Base-by-base conservation (phyloP, 2,113 vertebrate species). In the Petaurus breviceps region DNA sequence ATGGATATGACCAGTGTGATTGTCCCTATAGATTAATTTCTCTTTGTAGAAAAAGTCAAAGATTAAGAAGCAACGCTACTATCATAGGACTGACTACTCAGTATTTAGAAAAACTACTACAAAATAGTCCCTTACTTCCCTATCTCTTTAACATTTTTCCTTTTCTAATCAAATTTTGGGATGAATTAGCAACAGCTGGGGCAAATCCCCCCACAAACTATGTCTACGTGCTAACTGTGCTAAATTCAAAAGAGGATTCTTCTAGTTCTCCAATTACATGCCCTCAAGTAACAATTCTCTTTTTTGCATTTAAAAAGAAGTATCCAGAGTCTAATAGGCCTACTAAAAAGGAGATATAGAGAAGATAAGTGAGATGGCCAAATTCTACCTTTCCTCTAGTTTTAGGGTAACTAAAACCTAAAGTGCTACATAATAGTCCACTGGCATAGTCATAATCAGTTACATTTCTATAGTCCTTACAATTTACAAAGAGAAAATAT, bases 181-280 rank as follows among this genome's bases (percentile, higher is more conserved):
- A 95, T 92, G 77, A 98, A 97, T 97, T 98, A 97, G 96, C 97
- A 98, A 51, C 95, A 97, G 91, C 90, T 96, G 89, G 89, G 96
- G 91, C 93, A 95, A 95, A 96, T 96, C 94, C 89, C 91, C 89
- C 91, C 96, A 89, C 93, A 97, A 98, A 98, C 91, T 93, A 96
- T 95, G 90, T n/a, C 97, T 96, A 93, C 0, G 9, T 91, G 23
- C 90, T 96, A 93, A 93, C 77, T 97, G 24, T 50, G 77, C 94
- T 94, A 97, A 57, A 95, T 89, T 97, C 51, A 22, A 94, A 94
- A 93, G 95, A 97, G 8, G 84, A 96, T 90, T 89, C 52, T 96
- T 98, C 94, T 47, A 51, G 95, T 96, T 97, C 92, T 98, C 94
- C 43, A 96, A 92, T 91, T 97, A 93, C 51, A 96, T 77, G 89